These are phyloP conservation scores for Bombylius major DNA, from an alignment of 2,888 invertebrate genomes.

Conservation along the genomic window DNA sequence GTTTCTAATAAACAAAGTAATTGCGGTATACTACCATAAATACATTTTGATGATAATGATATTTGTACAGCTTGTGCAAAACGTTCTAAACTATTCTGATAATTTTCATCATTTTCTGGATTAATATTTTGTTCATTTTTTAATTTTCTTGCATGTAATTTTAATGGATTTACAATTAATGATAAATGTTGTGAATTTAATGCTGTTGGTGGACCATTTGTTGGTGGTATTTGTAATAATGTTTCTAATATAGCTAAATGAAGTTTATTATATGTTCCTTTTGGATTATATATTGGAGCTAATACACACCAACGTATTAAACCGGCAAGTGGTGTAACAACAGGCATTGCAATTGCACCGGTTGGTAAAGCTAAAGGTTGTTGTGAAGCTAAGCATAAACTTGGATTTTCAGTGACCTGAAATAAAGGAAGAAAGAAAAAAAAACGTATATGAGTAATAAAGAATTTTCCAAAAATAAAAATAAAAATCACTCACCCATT, in stretches of 20 bases:
- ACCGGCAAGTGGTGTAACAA: conserved; percentile 67
- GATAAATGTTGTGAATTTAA: conserved; percentile 51
- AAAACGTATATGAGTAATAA: conserved; percentile 3
- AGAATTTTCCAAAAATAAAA: background rate
- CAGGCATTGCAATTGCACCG: conserved; percentile 74
- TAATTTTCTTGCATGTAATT: conserved; percentile 35
- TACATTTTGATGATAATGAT: conserved; percentile 61
- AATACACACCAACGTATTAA: conserved; percentile 65
- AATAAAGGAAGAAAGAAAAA: background rate
- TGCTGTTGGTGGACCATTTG: conserved; percentile 43
- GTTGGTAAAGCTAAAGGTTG: conserved; percentile 54
- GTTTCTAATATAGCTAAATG: conserved; percentile 56
- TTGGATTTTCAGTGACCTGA: conserved; percentile 48
- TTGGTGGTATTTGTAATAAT: conserved; percentile 40
- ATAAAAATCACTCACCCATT: conserved; percentile 49
- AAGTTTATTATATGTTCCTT: conserved; percentile 44
- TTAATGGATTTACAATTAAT: conserved; percentile 39
- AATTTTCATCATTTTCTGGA: conserved; percentile 33
- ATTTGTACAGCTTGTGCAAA: conserved; percentile 76
- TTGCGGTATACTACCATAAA: conserved; percentile 66
- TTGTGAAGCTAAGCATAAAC: conserved; percentile 55
- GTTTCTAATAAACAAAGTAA: conserved; percentile 47
- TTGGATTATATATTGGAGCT: conserved; percentile 45
- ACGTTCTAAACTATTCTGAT: conserved; percentile 55
- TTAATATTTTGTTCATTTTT: conserved; percentile 29